These are phyloP conservation scores for Epinephelus malabaricus DNA, from an alignment of 2,797 vertebrate genomes.

Conservation along the genomic window DNA sequence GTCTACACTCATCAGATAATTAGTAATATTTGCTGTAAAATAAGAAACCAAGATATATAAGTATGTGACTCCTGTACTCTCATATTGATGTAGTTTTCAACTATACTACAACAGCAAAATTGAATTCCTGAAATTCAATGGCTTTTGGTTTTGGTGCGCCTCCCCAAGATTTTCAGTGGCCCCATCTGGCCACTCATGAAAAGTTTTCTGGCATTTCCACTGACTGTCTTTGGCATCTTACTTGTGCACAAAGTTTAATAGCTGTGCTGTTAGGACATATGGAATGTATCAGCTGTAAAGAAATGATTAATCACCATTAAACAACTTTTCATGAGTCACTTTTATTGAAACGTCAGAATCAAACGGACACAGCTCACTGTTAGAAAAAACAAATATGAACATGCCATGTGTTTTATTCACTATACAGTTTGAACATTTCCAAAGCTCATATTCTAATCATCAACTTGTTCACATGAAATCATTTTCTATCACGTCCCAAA, in stretches of 20 bases:
- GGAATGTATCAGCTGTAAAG: not conserved
- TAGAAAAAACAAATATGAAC: slow-evolving; percentile 26
- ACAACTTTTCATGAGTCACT: not conserved
- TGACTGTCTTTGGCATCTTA: not conserved
- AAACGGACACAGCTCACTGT: slow-evolving; percentile 6
- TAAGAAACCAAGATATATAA: too few species aligned
- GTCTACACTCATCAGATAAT: too few species aligned
- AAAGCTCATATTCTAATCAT: slow-evolving; percentile 4
- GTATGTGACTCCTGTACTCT: too few species aligned
- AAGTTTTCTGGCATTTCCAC: too few species aligned
- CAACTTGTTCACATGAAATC: not conserved
- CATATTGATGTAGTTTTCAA: too few species aligned
- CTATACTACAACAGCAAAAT: too few species aligned
- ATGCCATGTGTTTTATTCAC: not conserved
- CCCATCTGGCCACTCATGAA: too few species aligned
- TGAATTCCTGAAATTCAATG: too few species aligned
- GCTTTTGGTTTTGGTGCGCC: too few species aligned
- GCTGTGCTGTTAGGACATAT: not conserved
- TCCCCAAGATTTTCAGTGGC: too few species aligned
- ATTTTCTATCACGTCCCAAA: slow-evolving; percentile 53
- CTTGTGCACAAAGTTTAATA: not conserved
- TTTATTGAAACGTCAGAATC: slow-evolving; percentile 38
- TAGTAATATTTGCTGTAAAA: too few species aligned
- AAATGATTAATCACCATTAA: not conserved
- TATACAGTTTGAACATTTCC: slow-evolving; percentile 16